Base-by-base conservation (phyloP, 2,888 invertebrate species). In the Molorchus minor region DNA sequence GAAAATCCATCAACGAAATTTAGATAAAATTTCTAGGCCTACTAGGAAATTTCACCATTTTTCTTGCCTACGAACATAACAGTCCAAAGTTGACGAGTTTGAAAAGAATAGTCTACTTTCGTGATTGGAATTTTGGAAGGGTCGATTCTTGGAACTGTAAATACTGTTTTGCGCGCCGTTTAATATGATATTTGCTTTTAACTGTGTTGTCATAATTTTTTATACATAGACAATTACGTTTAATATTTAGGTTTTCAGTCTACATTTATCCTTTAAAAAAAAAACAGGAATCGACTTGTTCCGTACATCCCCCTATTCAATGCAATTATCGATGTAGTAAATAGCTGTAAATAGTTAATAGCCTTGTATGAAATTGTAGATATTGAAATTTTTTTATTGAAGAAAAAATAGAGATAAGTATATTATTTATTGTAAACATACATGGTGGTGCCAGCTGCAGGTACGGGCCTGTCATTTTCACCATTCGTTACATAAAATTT, bases 351-450 rank as follows among this genome's bases (percentile, higher is more conserved):
- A 71, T 72, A 74, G 66, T 58, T 65, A 69, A 70, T 71, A 63
- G 63, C 61, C 63, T 66, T 76, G 75, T 75, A 73, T 69, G 71
- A 72, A 72, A 71, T 64, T 77, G 75, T 77, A 77, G 76, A 77
- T 76, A 77, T 71, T 73, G 71, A 75, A 33, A 74, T 75, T 77
- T 77, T 72, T 76, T 73, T 73, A 71, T 73, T 69, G 68, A 72
- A 41, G 36, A 52, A 68, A 67, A 70, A 61, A 61, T 69, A 70
- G 69, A 63, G 61, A 65, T 75, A 72, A 71, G 66, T 63, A 68
- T 72, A 74, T 71, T 71, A 73, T 71, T 73, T 74, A 73, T 71
- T 74, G 63, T 69, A 38, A 59, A 53, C 41, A 54, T 55, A n/a
- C n/a, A n/a, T n/a, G n/a, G n/a, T n/a, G n/a, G n/a, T n/a, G n/a